Percentiles rank a stretch among this genome's conserved stretches.
phyloP scores from a whole-genome alignment of 2,797 vertebrate species.

The Gambelia wislizenii region DNA sequence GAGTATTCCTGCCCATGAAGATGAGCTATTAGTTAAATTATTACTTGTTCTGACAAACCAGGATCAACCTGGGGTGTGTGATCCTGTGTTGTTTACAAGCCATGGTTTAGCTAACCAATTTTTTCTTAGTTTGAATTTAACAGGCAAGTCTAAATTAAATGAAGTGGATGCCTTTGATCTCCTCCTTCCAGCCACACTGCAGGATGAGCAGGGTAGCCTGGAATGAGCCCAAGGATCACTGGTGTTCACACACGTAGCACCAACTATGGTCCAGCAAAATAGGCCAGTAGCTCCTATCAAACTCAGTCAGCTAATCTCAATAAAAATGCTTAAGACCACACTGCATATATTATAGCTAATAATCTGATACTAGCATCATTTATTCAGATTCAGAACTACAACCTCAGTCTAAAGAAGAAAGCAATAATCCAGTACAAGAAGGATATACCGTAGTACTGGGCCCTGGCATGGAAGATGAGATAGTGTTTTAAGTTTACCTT shows the following conservation, averaged over 20 bases:
- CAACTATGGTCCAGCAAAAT: neutral
- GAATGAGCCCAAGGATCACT: neutral
- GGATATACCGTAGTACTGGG: neutral
- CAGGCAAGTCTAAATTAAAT: neutral
- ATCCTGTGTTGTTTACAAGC: neutral
- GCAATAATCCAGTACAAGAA: neutral
- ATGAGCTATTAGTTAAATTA: neutral
- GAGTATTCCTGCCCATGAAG: no score
- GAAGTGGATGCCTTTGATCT: neutral
- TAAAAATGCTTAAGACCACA: neutral
- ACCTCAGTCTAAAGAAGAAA: neutral
- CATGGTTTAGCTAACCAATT: neutral
- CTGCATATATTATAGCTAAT: neutral
- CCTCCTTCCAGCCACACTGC: neutral
- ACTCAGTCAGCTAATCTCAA: neutral
- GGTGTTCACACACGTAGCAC: neutral
- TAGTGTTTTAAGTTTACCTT: slow-evolving; percentile 74
- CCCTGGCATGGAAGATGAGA: neutral
- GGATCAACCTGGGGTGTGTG: neutral
- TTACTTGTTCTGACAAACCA: neutral
- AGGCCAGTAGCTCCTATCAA: neutral
- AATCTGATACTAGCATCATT: neutral
- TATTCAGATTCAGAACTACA: neutral
- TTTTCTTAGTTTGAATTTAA: neutral
- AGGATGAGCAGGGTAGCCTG: neutral